Percentiles rank a stretch among this genome's conserved stretches.
Conservation (phyloP, 1,140 invertebrate species). For the Drosophila repletoides region DNA sequence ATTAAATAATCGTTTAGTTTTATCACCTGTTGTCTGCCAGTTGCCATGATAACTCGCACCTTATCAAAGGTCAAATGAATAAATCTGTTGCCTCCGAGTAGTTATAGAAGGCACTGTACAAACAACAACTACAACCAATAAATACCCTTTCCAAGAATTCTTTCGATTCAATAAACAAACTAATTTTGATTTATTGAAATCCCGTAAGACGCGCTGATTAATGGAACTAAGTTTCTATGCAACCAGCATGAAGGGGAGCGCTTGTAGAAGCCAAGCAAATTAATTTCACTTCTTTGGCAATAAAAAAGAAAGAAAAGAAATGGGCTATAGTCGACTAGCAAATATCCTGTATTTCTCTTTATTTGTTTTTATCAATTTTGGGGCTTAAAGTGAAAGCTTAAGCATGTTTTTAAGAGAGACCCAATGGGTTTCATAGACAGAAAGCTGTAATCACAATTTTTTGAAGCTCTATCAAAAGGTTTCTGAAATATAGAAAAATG, state of each 20-base stretch:
- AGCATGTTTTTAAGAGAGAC: neutral
- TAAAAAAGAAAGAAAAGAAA: neutral
- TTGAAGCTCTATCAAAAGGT: no score
- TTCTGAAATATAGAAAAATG: no score
- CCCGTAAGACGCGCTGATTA: constrained; percentile 24
- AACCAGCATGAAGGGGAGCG: constrained; percentile 28
- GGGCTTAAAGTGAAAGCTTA: no score
- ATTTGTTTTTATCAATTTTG: no score
- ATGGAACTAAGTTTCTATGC: constrained; percentile 12
- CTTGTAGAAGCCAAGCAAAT: constrained; percentile 4
- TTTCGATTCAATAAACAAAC: constrained; percentile 1
- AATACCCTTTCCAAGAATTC: neutral
- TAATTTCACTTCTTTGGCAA: constrained; percentile 34
- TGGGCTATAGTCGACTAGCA: neutral
- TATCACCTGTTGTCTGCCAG: constrained; percentile 58
- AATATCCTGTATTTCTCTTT: neutral
- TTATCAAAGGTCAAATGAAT: constrained; percentile 31
- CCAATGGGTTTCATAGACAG: no score
- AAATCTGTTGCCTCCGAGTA: no score
- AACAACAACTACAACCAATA: neutral
- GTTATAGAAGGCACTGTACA: neutral
- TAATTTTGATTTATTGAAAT: constrained; percentile 42
- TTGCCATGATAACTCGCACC: constrained; percentile 56
- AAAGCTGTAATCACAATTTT: no score
- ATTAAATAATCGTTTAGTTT: constrained; percentile 24